These are phyloP conservation scores for Scalopus aquaticus DNA, from an alignment of 2,113 vertebrate genomes.

Conservation along the genomic window DNA sequence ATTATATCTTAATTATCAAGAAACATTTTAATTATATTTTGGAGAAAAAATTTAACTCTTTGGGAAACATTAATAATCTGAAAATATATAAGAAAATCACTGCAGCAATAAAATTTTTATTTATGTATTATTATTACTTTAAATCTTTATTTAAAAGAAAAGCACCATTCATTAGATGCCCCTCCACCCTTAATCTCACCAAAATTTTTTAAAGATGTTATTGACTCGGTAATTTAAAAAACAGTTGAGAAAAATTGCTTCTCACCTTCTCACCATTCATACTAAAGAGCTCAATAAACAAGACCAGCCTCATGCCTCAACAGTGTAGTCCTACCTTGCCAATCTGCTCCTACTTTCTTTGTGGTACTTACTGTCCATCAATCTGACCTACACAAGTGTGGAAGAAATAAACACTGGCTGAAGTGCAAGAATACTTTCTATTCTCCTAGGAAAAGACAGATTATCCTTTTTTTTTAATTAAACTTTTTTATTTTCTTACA, in stretches of 20 bases:
- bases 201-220: background rate
- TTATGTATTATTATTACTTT: no score
- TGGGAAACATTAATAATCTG: background rate
- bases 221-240: background rate
- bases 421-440: constrained; percentile 9
- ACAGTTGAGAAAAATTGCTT: background rate
- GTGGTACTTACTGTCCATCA: background rate
- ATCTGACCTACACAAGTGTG: background rate
- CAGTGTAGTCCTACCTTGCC: background rate
- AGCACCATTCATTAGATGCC: no score
- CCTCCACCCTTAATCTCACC: no score
- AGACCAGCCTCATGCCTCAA: background rate
- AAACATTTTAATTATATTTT: background rate
- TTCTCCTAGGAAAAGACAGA: background rate
- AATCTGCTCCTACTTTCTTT: background rate
- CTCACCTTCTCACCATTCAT: background rate
- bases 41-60: background rate
- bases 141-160: background rate
- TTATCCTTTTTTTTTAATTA: no score
- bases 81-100: background rate
- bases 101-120: background rate
- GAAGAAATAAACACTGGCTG: background rate
- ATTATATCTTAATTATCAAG: no score
- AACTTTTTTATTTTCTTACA: no score
- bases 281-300: background rate